Base-by-base conservation (phyloP, 2,888 invertebrate genomes). In the Colostygia pectinataria region DNA sequence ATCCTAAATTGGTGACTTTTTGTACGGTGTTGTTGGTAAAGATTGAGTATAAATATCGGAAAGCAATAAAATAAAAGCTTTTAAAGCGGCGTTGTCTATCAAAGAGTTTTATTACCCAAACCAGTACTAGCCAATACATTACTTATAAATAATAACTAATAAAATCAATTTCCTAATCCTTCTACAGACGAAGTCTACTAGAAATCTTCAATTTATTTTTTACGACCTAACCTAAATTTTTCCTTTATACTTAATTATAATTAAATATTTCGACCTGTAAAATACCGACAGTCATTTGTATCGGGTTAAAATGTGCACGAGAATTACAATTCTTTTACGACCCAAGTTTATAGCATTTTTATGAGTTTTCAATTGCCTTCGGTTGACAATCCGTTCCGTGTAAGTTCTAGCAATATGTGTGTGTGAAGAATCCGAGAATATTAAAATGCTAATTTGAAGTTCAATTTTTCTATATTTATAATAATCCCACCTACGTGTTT, bases 321-420 rank as follows among this genome's bases (percentile, higher is more conserved):
- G 69, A 71, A 78, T 77, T 80, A 81, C 81, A 84, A 80, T 79
- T 71, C 71, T 82, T 89, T 90, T 88, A 90, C 85, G 89, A 87
- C 67, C 73, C 55, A 64, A 73, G 71, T 86, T 55, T 88, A 90
- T 81, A 77, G 80, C 68, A 64, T 81, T 87, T 89, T 88, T 88
- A 90, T 85, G 74, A 66, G 57, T 80, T 83, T 80, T 65, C 85
- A 83, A 89, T 89, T 84, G 83, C 83, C 71, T 61, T 73, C 65
- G 67, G 74, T 76, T 83, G 87, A 86, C 84, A 86, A 85, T 83
- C 71, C 72, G 74, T 75, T 68, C 66, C 72, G 74, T 76, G 80
- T 86, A 84, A 86, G 83, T 77, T 85, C 83, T 89, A 89, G 86
- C 78, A 70, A 83, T 82, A 80, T 83, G 80, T 76, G 77, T 68